A percentile compares a stretch with the other conserved stretches of the same genome.
These are phyloP conservation scores for Drepana falcataria DNA, from an alignment of 2,888 invertebrate genomes.

Conservation along the genomic window DNA sequence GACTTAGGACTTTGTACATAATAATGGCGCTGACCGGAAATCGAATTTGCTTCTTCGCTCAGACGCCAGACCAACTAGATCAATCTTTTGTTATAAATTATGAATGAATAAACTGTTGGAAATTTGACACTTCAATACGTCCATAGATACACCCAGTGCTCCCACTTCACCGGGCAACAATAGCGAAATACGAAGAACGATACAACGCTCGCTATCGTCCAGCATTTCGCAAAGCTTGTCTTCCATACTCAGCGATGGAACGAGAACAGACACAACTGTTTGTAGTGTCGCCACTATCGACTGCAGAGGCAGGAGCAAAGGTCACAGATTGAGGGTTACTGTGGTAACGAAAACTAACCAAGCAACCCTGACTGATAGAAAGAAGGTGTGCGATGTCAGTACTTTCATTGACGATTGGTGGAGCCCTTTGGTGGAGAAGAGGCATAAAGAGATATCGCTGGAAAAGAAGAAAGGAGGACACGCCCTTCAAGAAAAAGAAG, in stretches of 20 bases:
- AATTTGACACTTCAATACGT: too few relatives aligned
- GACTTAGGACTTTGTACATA: too few relatives aligned
- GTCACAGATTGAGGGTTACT: constrained; percentile 11
- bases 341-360: constrained; percentile 35
- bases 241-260: constrained; percentile 13
- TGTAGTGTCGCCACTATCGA: constrained; percentile 32
- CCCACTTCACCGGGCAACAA: neutral
- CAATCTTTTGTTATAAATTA: too few relatives aligned
- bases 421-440: constrained; percentile 51
- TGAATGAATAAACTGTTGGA: too few relatives aligned
- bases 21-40: too few relatives aligned
- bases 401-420: constrained; percentile 55
- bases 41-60: too few relatives aligned
- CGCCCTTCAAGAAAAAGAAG: constrained; percentile 7
- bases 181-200: neutral
- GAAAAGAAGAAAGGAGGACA: constrained; percentile 13
- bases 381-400: constrained; percentile 33
- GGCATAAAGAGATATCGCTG: constrained; percentile 16
- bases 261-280: constrained; percentile 33
- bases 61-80: too few relatives aligned
- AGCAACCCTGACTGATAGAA: constrained; percentile 32
- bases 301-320: constrained; percentile 14
- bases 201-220: neutral
- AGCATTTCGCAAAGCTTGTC: constrained; percentile 4
- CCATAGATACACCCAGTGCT: neutral